Conservation (phyloP, 1,140 invertebrate genomes). For the Goniozus legneri region DNA sequence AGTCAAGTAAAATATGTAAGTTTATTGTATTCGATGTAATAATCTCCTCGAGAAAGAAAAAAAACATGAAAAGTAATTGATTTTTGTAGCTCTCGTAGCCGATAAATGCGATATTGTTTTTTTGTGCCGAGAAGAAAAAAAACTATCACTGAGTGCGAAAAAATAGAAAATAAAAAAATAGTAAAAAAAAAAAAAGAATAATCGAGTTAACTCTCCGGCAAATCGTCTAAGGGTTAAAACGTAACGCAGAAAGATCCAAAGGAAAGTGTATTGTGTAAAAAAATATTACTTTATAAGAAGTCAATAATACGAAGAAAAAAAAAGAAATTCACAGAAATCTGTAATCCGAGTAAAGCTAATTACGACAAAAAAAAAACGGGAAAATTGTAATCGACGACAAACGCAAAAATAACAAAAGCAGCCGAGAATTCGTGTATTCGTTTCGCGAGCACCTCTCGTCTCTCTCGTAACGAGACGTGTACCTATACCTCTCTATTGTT, state of each 20-base stretch:
- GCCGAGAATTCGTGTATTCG: conserved; percentile 20
- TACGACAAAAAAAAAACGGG: conserved; percentile 6
- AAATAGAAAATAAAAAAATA: not conserved
- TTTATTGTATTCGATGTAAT: conserved; percentile 24
- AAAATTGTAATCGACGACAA: too few relatives aligned
- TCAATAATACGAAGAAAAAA: conserved; percentile 27
- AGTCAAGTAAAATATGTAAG: conserved; percentile 3
- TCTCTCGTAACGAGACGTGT: too few relatives aligned
- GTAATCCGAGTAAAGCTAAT: not conserved
- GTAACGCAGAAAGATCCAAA: conserved; percentile 9
- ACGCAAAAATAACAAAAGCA: not conserved
- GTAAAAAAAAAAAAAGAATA: not conserved
- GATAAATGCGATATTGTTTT: not conserved
- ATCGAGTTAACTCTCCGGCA: not conserved
- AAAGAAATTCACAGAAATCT: not conserved
- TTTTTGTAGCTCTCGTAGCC: not conserved
- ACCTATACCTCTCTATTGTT: conserved; percentile 32
- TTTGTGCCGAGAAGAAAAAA: not conserved
- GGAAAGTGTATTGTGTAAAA: conserved; percentile 25
- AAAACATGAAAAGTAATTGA: not conserved
- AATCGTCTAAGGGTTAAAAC: conserved; percentile 14
- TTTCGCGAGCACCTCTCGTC: conserved; percentile 26
- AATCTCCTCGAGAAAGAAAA: conserved; percentile 18
- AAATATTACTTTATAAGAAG: conserved; percentile 35
- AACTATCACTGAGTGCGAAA: not conserved